These are phyloP conservation scores for Aleiodes leptofemur DNA, from an alignment of 2,888 invertebrate species.

Conservation along the genomic window DNA sequence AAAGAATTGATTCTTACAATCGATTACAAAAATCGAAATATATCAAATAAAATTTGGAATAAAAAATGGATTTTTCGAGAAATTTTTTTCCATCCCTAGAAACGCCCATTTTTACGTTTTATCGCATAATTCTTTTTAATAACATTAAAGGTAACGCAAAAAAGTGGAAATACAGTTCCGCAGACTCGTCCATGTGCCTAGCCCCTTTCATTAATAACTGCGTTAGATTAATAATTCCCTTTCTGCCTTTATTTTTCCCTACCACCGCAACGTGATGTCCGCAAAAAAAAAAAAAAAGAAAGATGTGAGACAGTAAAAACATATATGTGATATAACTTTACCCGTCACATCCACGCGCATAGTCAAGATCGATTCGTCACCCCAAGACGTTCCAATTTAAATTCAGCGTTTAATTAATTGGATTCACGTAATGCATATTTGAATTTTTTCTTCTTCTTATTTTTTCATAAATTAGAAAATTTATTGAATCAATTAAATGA, in stretches of 20 bases:
- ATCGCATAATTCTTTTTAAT: neutral
- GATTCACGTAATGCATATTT: slow-evolving; percentile 19
- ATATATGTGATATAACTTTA: slow-evolving; percentile 47
- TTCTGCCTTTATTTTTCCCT: slow-evolving; percentile 30
- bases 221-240: slow-evolving; percentile 43
- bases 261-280: slow-evolving; percentile 29
- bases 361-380: slow-evolving; percentile 65
- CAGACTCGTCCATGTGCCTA: slow-evolving; percentile 24
- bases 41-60: too few relatives aligned
- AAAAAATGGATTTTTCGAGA: too few relatives aligned
- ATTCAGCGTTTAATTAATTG: slow-evolving; percentile 62
- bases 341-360: slow-evolving; percentile 30
- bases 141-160: neutral
- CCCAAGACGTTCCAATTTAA: slow-evolving; percentile 70
- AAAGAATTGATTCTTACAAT: too few relatives aligned
- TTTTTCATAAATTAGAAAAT: neutral
- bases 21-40: too few relatives aligned
- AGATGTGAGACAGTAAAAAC: neutral
- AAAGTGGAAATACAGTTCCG: slow-evolving; percentile 2
- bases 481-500: too few relatives aligned
- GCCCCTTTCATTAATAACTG: slow-evolving; percentile 45
- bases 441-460: neutral
- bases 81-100: too few relatives aligned
- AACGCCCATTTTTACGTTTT: too few relatives aligned
- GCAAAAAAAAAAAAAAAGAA: neutral